Conservation (phyloP, 1,140 invertebrate genomes). For the Anastatus disparis region DNA sequence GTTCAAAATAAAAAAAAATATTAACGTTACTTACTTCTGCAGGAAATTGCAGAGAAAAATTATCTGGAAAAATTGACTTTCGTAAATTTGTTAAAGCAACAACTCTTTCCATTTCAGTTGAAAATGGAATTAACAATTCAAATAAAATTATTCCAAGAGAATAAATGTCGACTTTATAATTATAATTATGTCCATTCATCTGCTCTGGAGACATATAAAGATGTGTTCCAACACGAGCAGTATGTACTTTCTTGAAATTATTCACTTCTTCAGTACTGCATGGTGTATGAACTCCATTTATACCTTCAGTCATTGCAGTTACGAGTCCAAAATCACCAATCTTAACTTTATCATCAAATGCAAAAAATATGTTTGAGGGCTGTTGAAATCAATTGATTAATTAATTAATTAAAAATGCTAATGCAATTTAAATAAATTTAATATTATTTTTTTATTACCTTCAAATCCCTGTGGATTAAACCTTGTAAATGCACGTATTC, state of each 20-base stretch:
- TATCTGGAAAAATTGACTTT: slow-evolving; percentile 75
- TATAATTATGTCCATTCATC: slow-evolving; percentile 79
- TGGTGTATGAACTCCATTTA: slow-evolving; percentile 60
- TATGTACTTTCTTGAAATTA: slow-evolving; percentile 65
- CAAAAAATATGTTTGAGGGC: slow-evolving; percentile 97
- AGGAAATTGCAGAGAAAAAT: slow-evolving; percentile 74
- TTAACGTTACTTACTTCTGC: slow-evolving; percentile 74
- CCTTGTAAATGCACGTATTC: slow-evolving; percentile 93
- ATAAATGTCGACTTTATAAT: slow-evolving; percentile 97
- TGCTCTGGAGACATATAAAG: slow-evolving; percentile 99
- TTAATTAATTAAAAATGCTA: not conserved
- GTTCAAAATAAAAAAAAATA: slow-evolving; percentile 19
- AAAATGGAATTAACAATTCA: slow-evolving; percentile 89
- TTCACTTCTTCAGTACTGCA: slow-evolving; percentile 44
- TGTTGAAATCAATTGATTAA: slow-evolving; percentile 61
- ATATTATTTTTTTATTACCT: slow-evolving; percentile 68
- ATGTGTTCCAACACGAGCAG: slow-evolving; percentile 84
- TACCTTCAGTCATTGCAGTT: slow-evolving; percentile 80
- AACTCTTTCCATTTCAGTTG: slow-evolving; percentile 89
- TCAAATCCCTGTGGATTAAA: slow-evolving; percentile 94
- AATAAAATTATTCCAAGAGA: slow-evolving; percentile 94
- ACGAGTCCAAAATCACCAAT: slow-evolving; percentile 97
- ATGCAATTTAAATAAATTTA: not conserved
- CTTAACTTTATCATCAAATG: slow-evolving; percentile 89
- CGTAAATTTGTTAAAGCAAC: slow-evolving; percentile 72